Evolutionary conservation across 2,113 vertebrate species (phyloP).

Genomic region (Beaufortia kweichowensis): DNA sequence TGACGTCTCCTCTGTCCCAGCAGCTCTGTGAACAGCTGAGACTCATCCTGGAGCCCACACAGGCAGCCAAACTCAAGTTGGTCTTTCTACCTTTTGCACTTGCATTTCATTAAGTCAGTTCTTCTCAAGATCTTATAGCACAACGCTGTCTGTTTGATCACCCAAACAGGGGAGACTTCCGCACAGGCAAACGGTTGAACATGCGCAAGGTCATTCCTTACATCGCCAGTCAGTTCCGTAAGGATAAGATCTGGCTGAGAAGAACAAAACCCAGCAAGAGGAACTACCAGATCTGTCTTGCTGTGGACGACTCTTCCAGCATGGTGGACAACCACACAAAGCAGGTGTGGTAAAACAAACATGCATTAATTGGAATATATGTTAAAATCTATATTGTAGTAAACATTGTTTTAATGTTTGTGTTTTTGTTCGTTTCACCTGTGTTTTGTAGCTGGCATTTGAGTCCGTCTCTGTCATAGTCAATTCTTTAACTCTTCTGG

Average conservation of each 20-base stretch:
- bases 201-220: constrained; percentile 99
- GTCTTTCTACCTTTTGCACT: background rate
- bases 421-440: constrained; percentile 1
- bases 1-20: constrained; percentile 91
- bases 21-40: constrained; percentile 95
- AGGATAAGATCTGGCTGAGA: constrained; percentile 98
- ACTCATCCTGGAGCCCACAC: constrained; percentile 92
- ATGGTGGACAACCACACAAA: constrained; percentile 99
- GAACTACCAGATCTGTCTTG: constrained; percentile 95
- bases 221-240: constrained; percentile 96
- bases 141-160: background rate
- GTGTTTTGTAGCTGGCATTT: constrained; percentile 85
- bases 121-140: background rate
- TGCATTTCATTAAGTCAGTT: background rate
- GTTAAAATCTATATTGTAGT: background rate
- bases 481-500: constrained; percentile 90
- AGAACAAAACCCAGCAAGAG: constrained; percentile 97
- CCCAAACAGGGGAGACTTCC: constrained; percentile 86
- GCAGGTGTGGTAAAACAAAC: constrained; percentile 77
- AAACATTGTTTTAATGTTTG: background rate
- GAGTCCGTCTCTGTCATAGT: constrained; percentile 95
- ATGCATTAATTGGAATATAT: background rate
- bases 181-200: constrained; percentile 94
- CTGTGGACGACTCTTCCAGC: constrained; percentile 95
- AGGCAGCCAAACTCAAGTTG: constrained; percentile 92